phyloP scores from a whole-genome alignment of 2,888 invertebrate species.

The Agonopterix arenella region DNA sequence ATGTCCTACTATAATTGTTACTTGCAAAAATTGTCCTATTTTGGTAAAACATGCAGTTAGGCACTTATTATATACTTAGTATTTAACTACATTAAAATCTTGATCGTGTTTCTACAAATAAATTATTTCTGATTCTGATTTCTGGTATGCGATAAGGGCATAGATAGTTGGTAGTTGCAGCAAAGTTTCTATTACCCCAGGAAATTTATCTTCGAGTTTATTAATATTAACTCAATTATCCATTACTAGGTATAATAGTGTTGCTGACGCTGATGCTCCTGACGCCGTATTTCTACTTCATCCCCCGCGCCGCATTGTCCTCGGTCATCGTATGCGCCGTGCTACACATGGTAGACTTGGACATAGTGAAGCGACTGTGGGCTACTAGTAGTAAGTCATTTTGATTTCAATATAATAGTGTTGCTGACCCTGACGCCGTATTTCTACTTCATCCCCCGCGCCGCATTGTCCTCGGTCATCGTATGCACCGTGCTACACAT shows the following conservation, averaged over 20 bases:
- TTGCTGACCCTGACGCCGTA: conserved; percentile 85
- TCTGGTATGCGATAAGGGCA: too few relatives aligned
- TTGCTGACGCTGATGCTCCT: conserved; percentile 82
- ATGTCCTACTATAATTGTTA: too few relatives aligned
- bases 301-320: conserved; percentile 81
- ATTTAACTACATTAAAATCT: too few relatives aligned
- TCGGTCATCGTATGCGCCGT: conserved; percentile 89
- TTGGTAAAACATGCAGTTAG: too few relatives aligned
- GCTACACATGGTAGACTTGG: conserved; percentile 83
- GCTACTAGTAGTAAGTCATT: conserved; percentile 73
- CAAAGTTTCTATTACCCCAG: too few relatives aligned
- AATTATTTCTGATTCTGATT: too few relatives aligned
- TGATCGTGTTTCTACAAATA: too few relatives aligned
- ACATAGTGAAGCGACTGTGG: conserved; percentile 80
- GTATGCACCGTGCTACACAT: conserved; percentile 84
- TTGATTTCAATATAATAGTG: conserved; percentile 43
- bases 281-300: conserved; percentile 85
- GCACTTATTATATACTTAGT: too few relatives aligned
- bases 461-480: conserved; percentile 83
- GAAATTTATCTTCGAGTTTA: too few relatives aligned
- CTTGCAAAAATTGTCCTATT: too few relatives aligned
- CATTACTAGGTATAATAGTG: conserved; percentile 79
- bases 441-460: conserved; percentile 84
- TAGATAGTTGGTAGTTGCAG: too few relatives aligned
- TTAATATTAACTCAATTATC: neutral